Evolutionary conservation across 92 coral and sea anemone genomes (phyloP).

Genomic region (Meandrina meandrites): DNA sequence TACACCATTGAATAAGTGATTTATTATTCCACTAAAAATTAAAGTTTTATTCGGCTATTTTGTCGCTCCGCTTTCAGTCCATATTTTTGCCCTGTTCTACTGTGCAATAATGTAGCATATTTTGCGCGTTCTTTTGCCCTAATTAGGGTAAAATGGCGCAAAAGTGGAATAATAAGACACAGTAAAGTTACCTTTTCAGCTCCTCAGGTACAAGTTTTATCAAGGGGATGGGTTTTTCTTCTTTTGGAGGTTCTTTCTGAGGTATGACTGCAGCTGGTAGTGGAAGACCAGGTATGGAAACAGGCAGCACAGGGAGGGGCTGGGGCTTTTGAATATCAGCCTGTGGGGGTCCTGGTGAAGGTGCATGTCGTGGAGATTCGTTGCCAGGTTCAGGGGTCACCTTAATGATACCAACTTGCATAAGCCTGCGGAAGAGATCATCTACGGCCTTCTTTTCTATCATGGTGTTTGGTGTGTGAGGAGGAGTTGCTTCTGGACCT

Average conservation of each 20-base stretch:
- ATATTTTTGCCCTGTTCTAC: too few relatives aligned
- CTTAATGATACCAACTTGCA: conserved; percentile 84
- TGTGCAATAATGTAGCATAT: too few relatives aligned
- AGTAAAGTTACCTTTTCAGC: conserved; percentile 71
- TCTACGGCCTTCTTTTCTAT: conserved; percentile 92
- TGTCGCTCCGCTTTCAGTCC: too few relatives aligned
- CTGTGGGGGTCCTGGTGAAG: conserved; percentile 60
- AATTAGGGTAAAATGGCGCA: too few relatives aligned
- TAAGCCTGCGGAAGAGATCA: conserved; percentile 82
- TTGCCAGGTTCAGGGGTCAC: conserved; percentile 74
- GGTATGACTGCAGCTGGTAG: conserved; percentile 15
- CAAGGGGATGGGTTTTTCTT: conserved; percentile 68
- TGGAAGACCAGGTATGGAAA: conserved; percentile 29
- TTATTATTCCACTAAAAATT: too few relatives aligned
- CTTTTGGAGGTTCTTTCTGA: conserved; percentile 28
- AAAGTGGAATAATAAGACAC: too few relatives aligned
- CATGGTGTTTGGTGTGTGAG: conserved; percentile 83
- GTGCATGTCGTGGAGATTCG: conserved; percentile 67
- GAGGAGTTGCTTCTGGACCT: conserved; percentile 29
- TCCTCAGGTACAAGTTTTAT: conserved; percentile 72
- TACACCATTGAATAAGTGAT: too few relatives aligned
- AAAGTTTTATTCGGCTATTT: too few relatives aligned
- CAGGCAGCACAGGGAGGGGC: conserved; percentile 38
- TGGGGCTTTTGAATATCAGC: conserved; percentile 40
- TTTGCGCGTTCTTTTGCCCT: too few relatives aligned